Evolutionary conservation across 1,140 invertebrate genomes (phyloP).

Genomic region (Ips typographus): DNA sequence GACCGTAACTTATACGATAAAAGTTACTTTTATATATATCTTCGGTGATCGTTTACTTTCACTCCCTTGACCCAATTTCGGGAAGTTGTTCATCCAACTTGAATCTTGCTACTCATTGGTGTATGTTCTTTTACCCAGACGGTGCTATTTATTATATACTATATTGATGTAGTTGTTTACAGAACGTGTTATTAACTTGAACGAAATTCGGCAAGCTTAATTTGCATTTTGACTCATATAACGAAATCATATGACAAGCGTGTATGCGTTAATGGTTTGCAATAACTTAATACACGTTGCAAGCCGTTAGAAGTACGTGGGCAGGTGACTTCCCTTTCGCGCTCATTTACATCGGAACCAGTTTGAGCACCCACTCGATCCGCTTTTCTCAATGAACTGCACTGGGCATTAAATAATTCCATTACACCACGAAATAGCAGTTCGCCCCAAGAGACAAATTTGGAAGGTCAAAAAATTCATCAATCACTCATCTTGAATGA

Average conservation of each 20-base stretch:
- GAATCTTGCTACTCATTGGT: too few species aligned
- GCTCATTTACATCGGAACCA: conserved; percentile 46
- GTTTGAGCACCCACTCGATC: conserved; percentile 43
- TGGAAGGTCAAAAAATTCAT: too few species aligned
- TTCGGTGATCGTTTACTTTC: conserved; percentile 2
- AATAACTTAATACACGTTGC: conserved; percentile 17
- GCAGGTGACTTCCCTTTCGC: conserved; percentile 48
- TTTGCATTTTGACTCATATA: too few species aligned
- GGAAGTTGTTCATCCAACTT: background rate
- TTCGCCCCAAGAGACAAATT: background rate
- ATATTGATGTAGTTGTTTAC: too few species aligned
- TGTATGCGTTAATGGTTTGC: conserved; percentile 14
- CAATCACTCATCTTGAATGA: too few species aligned
- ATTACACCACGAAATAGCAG: conserved; percentile 33
- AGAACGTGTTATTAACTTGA: too few species aligned
- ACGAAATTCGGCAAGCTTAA: too few species aligned
- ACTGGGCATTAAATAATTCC: conserved; percentile 42
- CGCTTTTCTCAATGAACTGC: conserved; percentile 45
- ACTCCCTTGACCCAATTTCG: conserved; percentile 3
- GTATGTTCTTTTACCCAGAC: too few species aligned
- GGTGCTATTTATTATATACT: too few species aligned
- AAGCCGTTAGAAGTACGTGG: conserved; percentile 38
- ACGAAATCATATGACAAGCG: too few species aligned
- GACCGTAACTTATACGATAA: conserved; percentile 8
- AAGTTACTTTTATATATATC: conserved; percentile 1